Percentiles rank a stretch among this genome's conserved stretches.
These are phyloP conservation scores for Xiphydria camelus DNA, from an alignment of 2,888 invertebrate genomes.

Conservation along the genomic window DNA sequence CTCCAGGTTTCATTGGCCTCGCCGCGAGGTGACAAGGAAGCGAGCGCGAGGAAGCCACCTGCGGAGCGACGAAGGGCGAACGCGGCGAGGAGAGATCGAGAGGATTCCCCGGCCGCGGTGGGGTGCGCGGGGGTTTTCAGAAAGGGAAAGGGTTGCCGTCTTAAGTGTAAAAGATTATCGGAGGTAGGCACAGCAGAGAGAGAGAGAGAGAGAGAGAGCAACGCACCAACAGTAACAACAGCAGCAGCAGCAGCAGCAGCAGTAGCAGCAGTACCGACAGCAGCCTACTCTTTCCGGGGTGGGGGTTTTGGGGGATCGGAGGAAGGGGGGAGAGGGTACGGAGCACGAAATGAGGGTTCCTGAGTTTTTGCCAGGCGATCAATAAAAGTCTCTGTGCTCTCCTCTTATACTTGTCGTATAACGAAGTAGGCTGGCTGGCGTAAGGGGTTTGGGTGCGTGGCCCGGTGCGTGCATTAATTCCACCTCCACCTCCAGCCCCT, in stretches of 20 bases:
- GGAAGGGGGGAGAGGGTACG: constrained; percentile 44
- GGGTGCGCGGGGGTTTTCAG: constrained; percentile 14
- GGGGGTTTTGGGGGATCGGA: too few species aligned
- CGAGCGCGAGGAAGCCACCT: too few species aligned
- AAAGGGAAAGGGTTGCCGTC: constrained; percentile 38
- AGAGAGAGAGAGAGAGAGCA: constrained; percentile 20
- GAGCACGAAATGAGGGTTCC: constrained; percentile 58
- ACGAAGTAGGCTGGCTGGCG: constrained; percentile 28
- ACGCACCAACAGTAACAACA: constrained; percentile 20
- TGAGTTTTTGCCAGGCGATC: constrained; percentile 59
- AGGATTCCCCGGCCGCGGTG: neutral
- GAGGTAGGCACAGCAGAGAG: constrained; percentile 24
- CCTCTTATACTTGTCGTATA: constrained; percentile 56
- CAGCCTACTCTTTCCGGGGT: constrained; percentile 48
- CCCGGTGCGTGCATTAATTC: constrained; percentile 55
- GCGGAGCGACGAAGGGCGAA: too few species aligned
- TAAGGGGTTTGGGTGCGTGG: constrained; percentile 45
- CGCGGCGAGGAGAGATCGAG: neutral
- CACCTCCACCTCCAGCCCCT: constrained; percentile 8
- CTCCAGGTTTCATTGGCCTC: too few species aligned
- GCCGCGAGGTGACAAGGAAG: too few species aligned
- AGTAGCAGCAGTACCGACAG: too few species aligned
- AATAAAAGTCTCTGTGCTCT: constrained; percentile 58
- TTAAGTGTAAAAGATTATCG: constrained; percentile 55
- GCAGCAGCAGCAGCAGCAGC: constrained; percentile 24